phyloP scores from a whole-genome alignment of 2,888 invertebrate species.

The Zygaena filipendulae region DNA sequence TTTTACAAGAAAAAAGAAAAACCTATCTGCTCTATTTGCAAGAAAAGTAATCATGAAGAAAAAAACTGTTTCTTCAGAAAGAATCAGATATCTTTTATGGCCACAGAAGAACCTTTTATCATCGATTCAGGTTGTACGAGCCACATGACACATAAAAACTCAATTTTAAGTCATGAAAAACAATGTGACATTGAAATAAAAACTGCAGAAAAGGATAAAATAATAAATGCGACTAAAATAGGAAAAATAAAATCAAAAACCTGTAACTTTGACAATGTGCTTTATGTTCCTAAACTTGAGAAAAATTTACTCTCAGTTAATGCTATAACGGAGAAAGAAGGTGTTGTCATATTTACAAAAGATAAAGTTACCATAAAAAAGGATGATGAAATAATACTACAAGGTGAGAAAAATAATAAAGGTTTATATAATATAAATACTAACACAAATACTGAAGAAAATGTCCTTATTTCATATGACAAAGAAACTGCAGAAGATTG shows the following conservation, averaged over 20 bases:
- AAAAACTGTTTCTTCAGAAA: slow-evolving; percentile 1
- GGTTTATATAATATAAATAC: slow-evolving; percentile 1
- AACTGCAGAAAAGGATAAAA: neutral
- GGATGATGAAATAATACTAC: neutral
- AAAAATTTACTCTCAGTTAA: slow-evolving; percentile 3
- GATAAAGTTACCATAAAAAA: slow-evolving; percentile 1
- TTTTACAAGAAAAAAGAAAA: no score
- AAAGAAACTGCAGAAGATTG: slow-evolving; percentile 1
- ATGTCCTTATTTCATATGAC: neutral
- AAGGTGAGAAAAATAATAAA: neutral
- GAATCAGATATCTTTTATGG: no score
- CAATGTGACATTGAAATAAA: no score
- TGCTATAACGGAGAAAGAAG: slow-evolving; percentile 3
- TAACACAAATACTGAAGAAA: slow-evolving; percentile 1
- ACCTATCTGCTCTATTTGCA: neutral
- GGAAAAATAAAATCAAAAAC: neutral
- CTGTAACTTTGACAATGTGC: neutral
- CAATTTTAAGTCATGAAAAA: no score
- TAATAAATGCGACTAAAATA: neutral
- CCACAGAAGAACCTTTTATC: no score
- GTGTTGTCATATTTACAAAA: slow-evolving; percentile 2
- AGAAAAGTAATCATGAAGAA: slow-evolving; percentile 1
- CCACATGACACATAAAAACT: slow-evolving; percentile 1
- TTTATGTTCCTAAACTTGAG: slow-evolving; percentile 3
- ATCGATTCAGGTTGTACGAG: slow-evolving; percentile 2